phyloP scores from a whole-genome alignment of 1,140 invertebrate genomes.

The Condylostylus longicornis region DNA sequence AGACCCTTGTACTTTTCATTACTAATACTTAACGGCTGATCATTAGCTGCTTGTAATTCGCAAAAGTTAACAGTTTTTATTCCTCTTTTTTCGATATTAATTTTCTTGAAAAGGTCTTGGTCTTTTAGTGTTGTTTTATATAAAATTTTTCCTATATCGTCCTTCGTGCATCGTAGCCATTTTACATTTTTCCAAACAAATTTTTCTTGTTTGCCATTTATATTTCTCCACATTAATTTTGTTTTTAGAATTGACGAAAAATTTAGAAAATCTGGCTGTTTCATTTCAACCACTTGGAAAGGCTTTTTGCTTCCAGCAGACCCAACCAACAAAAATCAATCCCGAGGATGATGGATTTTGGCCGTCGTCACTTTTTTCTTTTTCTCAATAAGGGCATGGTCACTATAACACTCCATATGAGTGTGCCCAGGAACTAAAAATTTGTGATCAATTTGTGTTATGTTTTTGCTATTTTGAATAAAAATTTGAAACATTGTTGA shows the following conservation, averaged over 20 bases:
- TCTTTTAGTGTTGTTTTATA: constrained; percentile 1
- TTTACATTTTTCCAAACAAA: constrained; percentile 4
- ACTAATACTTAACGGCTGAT: constrained; percentile 2
- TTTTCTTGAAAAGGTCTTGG: constrained; percentile 1
- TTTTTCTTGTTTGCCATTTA: constrained; percentile 1
- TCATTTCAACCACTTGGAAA: not conserved
- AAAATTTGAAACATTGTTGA: constrained; percentile 12
- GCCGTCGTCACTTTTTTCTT: constrained; percentile 13
- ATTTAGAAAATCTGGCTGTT: constrained; percentile 1
- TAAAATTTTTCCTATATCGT: constrained; percentile 1
- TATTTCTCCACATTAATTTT: constrained; percentile 2
- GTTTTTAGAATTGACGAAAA: constrained; percentile 3
- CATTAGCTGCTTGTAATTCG: constrained; percentile 2
- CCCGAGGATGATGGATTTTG: constrained; percentile 11
- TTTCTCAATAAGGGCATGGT: constrained; percentile 21
- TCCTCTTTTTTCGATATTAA: constrained; percentile 5
- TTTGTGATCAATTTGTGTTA: constrained; percentile 19
- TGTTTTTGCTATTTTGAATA: constrained; percentile 7
- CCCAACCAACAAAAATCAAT: constrained; percentile 11
- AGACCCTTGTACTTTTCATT: constrained; percentile 4
- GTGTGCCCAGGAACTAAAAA: constrained; percentile 25
- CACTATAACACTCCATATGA: constrained; percentile 21
- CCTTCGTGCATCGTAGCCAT: constrained; percentile 2
- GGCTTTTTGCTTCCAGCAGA: constrained; percentile 1
- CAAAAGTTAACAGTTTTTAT: not conserved